Evolutionary conservation across 2,888 invertebrate genomes (phyloP).

Genomic region (Philonicus albiceps): DNA sequence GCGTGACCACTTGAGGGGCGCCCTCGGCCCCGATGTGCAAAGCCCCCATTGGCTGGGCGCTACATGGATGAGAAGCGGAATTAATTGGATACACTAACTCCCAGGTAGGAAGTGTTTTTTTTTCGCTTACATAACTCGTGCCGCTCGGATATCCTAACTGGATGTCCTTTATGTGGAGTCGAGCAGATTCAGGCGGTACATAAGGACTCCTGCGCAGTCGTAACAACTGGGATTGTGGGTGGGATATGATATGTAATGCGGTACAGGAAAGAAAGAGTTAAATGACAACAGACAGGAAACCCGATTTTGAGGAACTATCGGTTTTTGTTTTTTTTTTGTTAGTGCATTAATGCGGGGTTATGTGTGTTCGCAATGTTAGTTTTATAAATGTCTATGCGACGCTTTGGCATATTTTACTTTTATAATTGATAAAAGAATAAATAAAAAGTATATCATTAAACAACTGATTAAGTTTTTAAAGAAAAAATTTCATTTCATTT

Average conservation of each 20-base stretch:
- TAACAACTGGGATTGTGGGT: neutral
- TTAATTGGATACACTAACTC: constrained; percentile 4
- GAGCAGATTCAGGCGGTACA: neutral
- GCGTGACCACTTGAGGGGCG: neutral
- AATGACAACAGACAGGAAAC: constrained; percentile 26
- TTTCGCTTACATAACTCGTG: constrained; percentile 8
- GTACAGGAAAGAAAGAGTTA: constrained; percentile 13
- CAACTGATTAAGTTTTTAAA: no score
- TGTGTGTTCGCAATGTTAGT: constrained; percentile 2
- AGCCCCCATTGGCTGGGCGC: neutral
- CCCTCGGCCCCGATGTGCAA: neutral
- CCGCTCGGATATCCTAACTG: neutral
- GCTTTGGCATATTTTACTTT: neutral
- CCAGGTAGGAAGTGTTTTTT: constrained; percentile 4
- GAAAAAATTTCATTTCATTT: no score
- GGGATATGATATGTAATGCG: neutral
- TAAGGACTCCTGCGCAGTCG: constrained; percentile 27
- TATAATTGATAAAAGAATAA: neutral
- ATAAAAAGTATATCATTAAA: neutral
- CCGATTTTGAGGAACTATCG: neutral
- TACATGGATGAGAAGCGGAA: neutral
- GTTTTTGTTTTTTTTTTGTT: neutral
- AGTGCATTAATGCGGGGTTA: constrained; percentile 7
- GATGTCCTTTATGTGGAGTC: neutral
- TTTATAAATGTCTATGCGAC: neutral